Evolutionary conservation across 1,140 invertebrate genomes (phyloP), one percentile per base, ranked within the genome.

Genomic region (Pollicipes pollicipes): DNA sequence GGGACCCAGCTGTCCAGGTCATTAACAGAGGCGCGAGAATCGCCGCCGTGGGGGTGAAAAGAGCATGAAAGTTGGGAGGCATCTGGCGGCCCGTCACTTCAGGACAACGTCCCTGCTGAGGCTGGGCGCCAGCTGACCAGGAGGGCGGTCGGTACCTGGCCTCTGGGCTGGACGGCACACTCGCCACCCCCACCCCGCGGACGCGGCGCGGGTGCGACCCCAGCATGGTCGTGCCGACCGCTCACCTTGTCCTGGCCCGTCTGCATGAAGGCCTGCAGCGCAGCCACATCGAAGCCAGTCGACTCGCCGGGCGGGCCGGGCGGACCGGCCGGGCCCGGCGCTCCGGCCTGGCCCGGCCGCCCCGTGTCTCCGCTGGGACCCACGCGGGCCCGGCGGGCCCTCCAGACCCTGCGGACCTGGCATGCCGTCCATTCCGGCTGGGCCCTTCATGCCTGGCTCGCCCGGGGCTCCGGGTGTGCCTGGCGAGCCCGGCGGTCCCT

Each of bases 381-480:
- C 90, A 31, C 83, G 79, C 3, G 85, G 82, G 37, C 90, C 91
- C 24, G 82, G 73, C 58, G 86, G 83, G 71, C 91, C 91, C 77
- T 85, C 86, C 3, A 83, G 82, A 68, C 90, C 91, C 66, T 83
- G 80, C 76, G 79, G 84, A 58, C 91, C 91, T 64, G 84, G 80
- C 76, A 79, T 84, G 58, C 91, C 91, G 73, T 88, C 85, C 72
- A 86, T 81, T 72, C 91, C 91, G 70, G 86, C 82, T 31, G 83
- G 78, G 32, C 87, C 87, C 83, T 86, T 85, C n/a, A 83, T 75
- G 74, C 90, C 90, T 73, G 82, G 76, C 75, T 89, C 87, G 63
- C 89, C 90, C 77, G 88, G 85, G 29, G 87, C 88, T 45, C 90
- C 90, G n/a, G 85, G 83, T 27, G 82, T 78, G 37, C 90, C 90